Conservation (phyloP, 2,888 invertebrate genomes). For the Cordilura impudica region DNA sequence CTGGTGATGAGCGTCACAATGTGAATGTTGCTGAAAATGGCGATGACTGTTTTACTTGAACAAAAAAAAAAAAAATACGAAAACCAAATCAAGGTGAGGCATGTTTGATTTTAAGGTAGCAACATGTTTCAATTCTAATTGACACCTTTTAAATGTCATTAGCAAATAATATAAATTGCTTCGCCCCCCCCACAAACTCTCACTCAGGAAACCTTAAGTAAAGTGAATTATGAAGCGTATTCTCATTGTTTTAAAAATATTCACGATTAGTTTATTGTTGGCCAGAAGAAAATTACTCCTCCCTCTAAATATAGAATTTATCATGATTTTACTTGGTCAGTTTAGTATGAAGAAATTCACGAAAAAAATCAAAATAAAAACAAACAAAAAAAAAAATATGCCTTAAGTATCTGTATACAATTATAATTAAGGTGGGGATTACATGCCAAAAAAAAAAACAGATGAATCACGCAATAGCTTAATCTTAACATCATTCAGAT, state of each 20-base stretch:
- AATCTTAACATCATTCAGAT: constrained; percentile 54
- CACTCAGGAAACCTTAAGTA: neutral
- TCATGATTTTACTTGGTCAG: constrained; percentile 16
- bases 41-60: neutral
- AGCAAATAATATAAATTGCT: constrained; percentile 37
- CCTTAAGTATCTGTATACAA: constrained; percentile 46
- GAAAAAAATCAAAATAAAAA: neutral
- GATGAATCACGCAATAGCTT: constrained; percentile 61
- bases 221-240: neutral
- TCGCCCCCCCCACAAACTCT: neutral
- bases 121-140: constrained; percentile 59
- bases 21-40: neutral
- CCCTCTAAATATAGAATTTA: constrained; percentile 8
- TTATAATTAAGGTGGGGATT: constrained; percentile 57
- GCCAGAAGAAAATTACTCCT: neutral
- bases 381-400: constrained; percentile 7
- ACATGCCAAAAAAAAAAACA: constrained; percentile 54
- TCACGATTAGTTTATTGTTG: neutral
- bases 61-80: neutral
- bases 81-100: neutral
- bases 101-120: constrained; percentile 27
- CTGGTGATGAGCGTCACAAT: constrained; percentile 7
- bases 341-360: no score
- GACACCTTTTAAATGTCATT: constrained; percentile 66
- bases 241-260: neutral